A percentile compares a stretch with the other conserved stretches of the same genome.
phyloP scores from a whole-genome alignment of 2,888 invertebrate species.

The Apodemia hepburni region DNA sequence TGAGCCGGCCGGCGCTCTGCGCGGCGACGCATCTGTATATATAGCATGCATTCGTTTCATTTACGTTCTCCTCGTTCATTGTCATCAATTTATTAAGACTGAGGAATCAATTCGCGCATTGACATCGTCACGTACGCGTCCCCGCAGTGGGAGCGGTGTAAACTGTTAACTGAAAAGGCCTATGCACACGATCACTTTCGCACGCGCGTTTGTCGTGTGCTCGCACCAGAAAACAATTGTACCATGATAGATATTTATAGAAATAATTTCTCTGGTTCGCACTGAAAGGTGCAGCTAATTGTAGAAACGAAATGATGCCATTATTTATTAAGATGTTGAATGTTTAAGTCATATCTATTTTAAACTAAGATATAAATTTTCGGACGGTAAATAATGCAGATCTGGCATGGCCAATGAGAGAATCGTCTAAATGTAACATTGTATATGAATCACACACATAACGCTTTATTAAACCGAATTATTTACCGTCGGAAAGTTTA shows the following conservation, averaged over 20 bases:
- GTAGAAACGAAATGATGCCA: background rate
- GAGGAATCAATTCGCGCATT: constrained; percentile 78
- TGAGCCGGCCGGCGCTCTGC: constrained; percentile 34
- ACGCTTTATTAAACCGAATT: background rate
- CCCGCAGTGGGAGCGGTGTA: constrained; percentile 55
- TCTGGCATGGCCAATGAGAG: background rate
- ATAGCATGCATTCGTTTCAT: constrained; percentile 74
- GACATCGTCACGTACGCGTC: constrained; percentile 59
- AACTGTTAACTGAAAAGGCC: background rate
- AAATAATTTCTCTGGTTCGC: background rate
- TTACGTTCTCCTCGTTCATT: constrained; percentile 77
- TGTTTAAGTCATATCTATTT: background rate
- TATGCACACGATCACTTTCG: background rate
- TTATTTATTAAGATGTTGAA: background rate
- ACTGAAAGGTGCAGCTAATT: constrained; percentile 3
- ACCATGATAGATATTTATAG: no score
- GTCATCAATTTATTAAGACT: constrained; percentile 80
- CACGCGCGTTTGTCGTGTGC: background rate
- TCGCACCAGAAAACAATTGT: background rate
- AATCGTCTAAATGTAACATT: background rate
- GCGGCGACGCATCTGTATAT: constrained; percentile 58
- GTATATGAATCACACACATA: background rate
- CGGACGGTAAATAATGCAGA: background rate
- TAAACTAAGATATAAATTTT: background rate
- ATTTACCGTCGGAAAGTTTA: background rate